Percentiles rank a stretch among this genome's conserved stretches.
phyloP scores from a whole-genome alignment of 2,113 vertebrate species.

The western clawed frog (Xenopus tropicalis) region UCB_Xtro_10.0 CM004446.2:113143501-113144000 shows the following conservation, averaged over 20 bases:
- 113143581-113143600: too few species aligned
- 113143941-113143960: neutral
- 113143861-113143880: slow-evolving; percentile 26
- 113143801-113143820: slow-evolving; percentile 29
- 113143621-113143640: too few species aligned
- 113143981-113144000: neutral
- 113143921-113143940: neutral
- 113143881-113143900: slow-evolving; percentile 15
- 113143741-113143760: slow-evolving; percentile 10
- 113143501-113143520: too few species aligned
- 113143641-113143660: too few species aligned
- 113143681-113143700: too few species aligned
- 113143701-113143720: slow-evolving; percentile 5
- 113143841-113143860: slow-evolving; percentile 30
- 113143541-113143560: too few species aligned
- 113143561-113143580: too few species aligned
- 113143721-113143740: slow-evolving; percentile 11
- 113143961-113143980: slow-evolving; percentile 8
- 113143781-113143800: slow-evolving; percentile 32
- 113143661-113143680: too few species aligned
- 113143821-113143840: slow-evolving; percentile 34
- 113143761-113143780: slow-evolving; percentile 16
- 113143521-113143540: too few species aligned
- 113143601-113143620: too few species aligned
- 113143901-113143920: slow-evolving; percentile 13